Evolutionary conservation across 2,888 invertebrate genomes (phyloP).

Genomic region (Neoscelio sp.): DNA sequence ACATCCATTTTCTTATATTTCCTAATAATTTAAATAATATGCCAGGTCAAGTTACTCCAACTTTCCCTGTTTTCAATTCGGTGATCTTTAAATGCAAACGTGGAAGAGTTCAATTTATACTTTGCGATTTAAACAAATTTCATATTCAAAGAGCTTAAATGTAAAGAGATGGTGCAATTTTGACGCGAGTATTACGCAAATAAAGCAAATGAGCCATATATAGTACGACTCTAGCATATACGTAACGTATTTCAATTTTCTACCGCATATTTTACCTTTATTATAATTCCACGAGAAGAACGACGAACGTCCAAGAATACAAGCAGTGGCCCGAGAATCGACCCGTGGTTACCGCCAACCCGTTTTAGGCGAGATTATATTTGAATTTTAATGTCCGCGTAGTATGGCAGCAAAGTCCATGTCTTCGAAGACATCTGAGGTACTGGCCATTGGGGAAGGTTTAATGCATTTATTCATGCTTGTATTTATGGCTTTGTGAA

Average conservation of each 20-base stretch:
- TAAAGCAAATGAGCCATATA: constrained; percentile 44
- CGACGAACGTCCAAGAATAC: constrained; percentile 56
- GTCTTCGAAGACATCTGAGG: constrained; percentile 63
- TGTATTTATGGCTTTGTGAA: constrained; percentile 73
- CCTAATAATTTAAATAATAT: constrained; percentile 15
- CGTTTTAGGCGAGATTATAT: constrained; percentile 73
- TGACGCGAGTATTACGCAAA: constrained; percentile 28
- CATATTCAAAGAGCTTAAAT: constrained; percentile 34
- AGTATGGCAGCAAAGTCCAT: constrained; percentile 39
- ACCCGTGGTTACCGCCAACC: constrained; percentile 55
- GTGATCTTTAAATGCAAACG: constrained; percentile 28
- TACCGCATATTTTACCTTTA: constrained; percentile 53
- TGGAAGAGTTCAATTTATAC: constrained; percentile 29
- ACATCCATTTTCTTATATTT: neutral
- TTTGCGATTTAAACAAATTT: constrained; percentile 33
- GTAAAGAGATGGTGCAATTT: constrained; percentile 30
- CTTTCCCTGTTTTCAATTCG: constrained; percentile 11
- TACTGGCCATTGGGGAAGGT: constrained; percentile 63
- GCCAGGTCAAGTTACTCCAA: constrained; percentile 7
- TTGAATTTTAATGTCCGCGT: constrained; percentile 76
- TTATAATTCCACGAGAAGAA: constrained; percentile 53
- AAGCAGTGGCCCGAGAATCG: constrained; percentile 56
- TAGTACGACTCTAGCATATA: constrained; percentile 23
- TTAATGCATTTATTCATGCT: constrained; percentile 79
- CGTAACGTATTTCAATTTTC: constrained; percentile 56